These are phyloP conservation scores for Ips nitidus DNA, from an alignment of 1,140 invertebrate species.

Conservation along the genomic window DNA sequence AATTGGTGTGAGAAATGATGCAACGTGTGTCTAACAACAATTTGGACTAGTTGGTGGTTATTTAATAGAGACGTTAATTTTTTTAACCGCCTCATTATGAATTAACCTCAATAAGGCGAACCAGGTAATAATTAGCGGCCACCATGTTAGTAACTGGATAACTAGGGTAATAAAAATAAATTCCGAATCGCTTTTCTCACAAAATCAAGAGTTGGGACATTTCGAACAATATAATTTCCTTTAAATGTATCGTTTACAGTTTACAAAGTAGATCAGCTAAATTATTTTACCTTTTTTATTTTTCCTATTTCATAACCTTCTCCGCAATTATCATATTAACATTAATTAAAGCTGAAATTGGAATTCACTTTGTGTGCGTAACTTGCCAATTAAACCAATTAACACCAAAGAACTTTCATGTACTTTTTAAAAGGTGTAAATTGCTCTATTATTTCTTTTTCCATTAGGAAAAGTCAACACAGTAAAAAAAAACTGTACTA, in stretches of 20 bases:
- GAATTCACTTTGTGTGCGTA: not conserved
- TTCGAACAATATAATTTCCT: not conserved
- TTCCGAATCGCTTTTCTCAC: not conserved
- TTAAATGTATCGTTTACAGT: not conserved
- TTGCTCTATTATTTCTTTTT: not conserved
- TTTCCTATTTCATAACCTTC: not conserved
- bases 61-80: constrained; percentile 22
- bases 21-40: constrained; percentile 9
- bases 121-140: not conserved
- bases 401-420: not conserved
- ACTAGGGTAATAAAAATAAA: not conserved
- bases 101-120: constrained; percentile 1
- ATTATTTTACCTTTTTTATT: not conserved
- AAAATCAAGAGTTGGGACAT: not conserved
- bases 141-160: not conserved
- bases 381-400: constrained; percentile 2
- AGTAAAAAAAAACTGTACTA: not conserved
- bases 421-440: not conserved
- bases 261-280: not conserved
- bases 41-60: constrained; percentile 11
- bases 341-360: not conserved
- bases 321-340: constrained; percentile 4
- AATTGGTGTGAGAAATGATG: constrained; percentile 11
- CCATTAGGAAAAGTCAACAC: not conserved
- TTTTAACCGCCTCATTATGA: constrained; percentile 2